Conservation (phyloP, 1,140 invertebrate species). For the Carcinoscorpius rotundicauda region DNA sequence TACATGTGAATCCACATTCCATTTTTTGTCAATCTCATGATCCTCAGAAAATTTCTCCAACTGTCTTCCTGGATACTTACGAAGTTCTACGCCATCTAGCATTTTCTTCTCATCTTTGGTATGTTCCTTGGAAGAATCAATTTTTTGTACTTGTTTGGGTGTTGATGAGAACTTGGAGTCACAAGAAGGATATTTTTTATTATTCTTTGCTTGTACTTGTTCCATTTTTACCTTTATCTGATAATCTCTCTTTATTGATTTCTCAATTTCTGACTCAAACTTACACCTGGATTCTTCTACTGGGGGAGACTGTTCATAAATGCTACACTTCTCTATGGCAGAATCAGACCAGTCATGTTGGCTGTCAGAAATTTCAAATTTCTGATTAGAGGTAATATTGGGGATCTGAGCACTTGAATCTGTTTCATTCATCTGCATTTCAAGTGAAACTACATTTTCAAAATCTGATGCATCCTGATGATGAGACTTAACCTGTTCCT, state of each 20-base stretch:
- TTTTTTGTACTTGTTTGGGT: background rate
- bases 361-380: too few species aligned
- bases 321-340: too few species aligned
- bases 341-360: too few species aligned
- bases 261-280: conserved; percentile 42
- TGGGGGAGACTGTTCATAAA: conserved; percentile 17
- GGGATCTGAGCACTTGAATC: too few species aligned
- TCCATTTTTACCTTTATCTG: conserved; percentile 41
- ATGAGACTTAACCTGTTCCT: too few species aligned
- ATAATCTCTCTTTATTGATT: conserved; percentile 40
- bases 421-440: too few species aligned
- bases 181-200: background rate
- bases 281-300: conserved; percentile 29
- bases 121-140: background rate
- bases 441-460: too few species aligned
- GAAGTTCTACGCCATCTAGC: background rate
- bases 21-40: background rate
- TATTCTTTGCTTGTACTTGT: conserved; percentile 22
- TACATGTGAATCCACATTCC: background rate
- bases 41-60: background rate
- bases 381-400: too few species aligned
- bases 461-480: too few species aligned
- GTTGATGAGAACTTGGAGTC: too few species aligned
- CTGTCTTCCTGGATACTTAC: background rate
- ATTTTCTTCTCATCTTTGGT: background rate